A percentile compares a stretch with the other conserved stretches of the same genome.
Evolutionary conservation across 2,113 vertebrate genomes (phyloP).

Genomic region (Hippolais icterina): DNA sequence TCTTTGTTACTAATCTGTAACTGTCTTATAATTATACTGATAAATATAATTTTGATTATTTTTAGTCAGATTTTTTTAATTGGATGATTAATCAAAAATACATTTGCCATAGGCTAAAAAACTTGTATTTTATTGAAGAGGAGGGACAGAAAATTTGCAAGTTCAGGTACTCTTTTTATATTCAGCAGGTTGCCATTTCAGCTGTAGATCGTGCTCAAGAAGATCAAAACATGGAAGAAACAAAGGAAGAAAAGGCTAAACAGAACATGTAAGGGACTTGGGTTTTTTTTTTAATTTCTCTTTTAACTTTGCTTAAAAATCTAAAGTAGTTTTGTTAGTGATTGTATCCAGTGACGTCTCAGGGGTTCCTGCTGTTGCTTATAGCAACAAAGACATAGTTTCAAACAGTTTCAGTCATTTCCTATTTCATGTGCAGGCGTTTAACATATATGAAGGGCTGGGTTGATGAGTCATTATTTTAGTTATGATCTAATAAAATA

Average conservation of each 20-base stretch:
- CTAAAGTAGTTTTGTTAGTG: not conserved
- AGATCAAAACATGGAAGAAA: not conserved
- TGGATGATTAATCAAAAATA: not conserved
- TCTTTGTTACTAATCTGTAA: not conserved
- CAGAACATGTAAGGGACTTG: conserved; percentile 47
- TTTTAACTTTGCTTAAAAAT: not conserved
- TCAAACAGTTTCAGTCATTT: not conserved
- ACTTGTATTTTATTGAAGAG: not conserved
- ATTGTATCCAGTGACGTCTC: not conserved
- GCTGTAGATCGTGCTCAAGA: not conserved
- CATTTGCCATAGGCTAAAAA: not conserved
- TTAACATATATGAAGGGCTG: not conserved
- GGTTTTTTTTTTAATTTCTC: not conserved
- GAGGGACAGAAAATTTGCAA: not conserved
- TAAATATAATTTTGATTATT: not conserved
- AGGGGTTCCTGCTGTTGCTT: not conserved
- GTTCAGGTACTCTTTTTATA: not conserved
- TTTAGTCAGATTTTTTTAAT: not conserved
- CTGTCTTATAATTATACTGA: not conserved
- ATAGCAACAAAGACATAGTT: not conserved
- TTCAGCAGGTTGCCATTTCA: conserved; percentile 21
- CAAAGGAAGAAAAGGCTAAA: not conserved
- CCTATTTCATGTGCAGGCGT: not conserved
- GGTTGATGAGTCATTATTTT: not conserved
- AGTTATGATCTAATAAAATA: not conserved